Evolutionary conservation across 2,888 invertebrate species (phyloP), one percentile per base, ranked within the genome.

Genomic region (Leptura quadrifasciata): DNA sequence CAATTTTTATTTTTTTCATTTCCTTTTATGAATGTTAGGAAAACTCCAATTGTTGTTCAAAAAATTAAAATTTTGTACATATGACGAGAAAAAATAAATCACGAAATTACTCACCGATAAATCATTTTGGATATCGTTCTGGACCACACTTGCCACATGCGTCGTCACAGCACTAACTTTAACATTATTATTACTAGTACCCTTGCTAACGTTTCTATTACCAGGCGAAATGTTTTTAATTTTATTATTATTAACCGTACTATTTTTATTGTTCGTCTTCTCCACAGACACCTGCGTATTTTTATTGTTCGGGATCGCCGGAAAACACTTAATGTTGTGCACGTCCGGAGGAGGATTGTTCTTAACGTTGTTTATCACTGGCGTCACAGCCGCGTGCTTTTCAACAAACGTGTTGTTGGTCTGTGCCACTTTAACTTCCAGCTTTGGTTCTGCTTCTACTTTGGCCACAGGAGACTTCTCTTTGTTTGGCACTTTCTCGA

Each of bases 321-420:
- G 88, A 82, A 88, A 89, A 79, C 85, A 87, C 77, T 84, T 86
- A 18, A 85, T 82, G 77, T 87, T 86, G 79, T 86, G 84, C 74
- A 87, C 85, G 72, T 87, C 87, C 21, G 86, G 86, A 2, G 77
- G 76, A 18, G 72, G 71, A 12, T 24, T 55, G 63, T 20, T 55
- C 47, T 64, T 64, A 15, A 64, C 60, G 52, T 58, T 65, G 52
- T 75, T 74, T 74, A 72, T 63, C 58, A 71, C 63, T 39, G 73
- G 47, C 20, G 68, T 57, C 18, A 54, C 47, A 31, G 54, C 64
- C 21, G 47, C 18, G 12, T 65, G 69, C 21, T 76, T 73, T 2
- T 73, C 76, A 17, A 64, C 69, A 17, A 68, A 17, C 12, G 64
- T 18, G 27, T 72, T 72, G 17, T 24, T 65, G 4, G 69, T 65